Conservation (phyloP, 1,140 invertebrate species). For the Cataglyphis hispanica region DNA sequence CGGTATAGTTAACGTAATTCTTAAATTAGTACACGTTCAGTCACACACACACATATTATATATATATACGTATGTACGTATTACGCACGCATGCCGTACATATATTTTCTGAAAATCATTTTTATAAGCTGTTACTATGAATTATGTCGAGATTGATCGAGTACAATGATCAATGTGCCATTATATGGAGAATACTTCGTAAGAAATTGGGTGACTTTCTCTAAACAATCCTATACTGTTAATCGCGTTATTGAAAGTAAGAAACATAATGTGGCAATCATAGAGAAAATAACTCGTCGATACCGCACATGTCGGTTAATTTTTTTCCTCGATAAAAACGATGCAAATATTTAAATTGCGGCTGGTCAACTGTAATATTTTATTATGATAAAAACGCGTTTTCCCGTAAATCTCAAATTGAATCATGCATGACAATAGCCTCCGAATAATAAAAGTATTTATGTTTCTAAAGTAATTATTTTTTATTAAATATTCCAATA, state of each 20-base stretch:
- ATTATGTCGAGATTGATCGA: neutral
- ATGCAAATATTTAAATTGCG: slow-evolving; percentile 13
- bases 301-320: neutral
- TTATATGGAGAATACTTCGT: neutral
- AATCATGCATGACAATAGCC: slow-evolving; percentile 33
- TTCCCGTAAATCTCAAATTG: slow-evolving; percentile 7
- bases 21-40: neutral
- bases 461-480: neutral
- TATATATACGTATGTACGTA: too few species aligned
- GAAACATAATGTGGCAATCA: slow-evolving; percentile 26
- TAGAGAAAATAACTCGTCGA: slow-evolving; percentile 41
- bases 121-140: neutral
- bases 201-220: slow-evolving; percentile 37
- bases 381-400: slow-evolving; percentile 22
- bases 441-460: neutral
- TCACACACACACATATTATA: neutral
- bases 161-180: neutral
- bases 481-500: neutral
- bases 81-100: too few species aligned
- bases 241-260: slow-evolving; percentile 34
- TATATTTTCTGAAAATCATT: slow-evolving; percentile 6
- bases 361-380: slow-evolving; percentile 7
- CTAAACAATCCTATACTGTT: slow-evolving; percentile 41
- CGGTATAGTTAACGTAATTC: neutral
- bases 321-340: slow-evolving; percentile 13